Percentiles rank a stretch among this genome's conserved stretches.
Conservation (phyloP, 1,140 invertebrate species). For the Bombus sibiricus region DNA sequence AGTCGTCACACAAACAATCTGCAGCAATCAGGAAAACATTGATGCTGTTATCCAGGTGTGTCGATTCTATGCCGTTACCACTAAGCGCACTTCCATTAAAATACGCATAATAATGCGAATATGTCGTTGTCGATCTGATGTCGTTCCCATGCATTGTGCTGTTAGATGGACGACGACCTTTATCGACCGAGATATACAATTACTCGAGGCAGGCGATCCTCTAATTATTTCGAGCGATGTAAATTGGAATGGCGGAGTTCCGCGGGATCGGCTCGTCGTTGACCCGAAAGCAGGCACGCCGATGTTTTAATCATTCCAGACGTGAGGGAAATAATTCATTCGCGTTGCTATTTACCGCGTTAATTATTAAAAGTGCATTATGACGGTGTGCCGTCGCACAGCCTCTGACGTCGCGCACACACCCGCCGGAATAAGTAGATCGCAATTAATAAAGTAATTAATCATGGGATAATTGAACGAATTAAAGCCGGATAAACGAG, state of each 20-base stretch:
- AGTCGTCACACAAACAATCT: not conserved
- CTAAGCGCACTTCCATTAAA: not conserved
- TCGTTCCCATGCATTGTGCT: not conserved
- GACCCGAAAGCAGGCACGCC: not conserved
- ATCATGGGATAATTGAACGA: conserved; percentile 53
- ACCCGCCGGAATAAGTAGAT: conserved; percentile 41
- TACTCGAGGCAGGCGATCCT: not conserved
- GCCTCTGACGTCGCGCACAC: not conserved
- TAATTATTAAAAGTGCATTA: conserved; percentile 57
- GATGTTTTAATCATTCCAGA: conserved; percentile 40
- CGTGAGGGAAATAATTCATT: conserved; percentile 37
- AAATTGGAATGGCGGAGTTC: conserved; percentile 3
- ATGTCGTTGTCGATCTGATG: not conserved
- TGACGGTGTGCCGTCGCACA: not conserved
- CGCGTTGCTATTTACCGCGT: conserved; percentile 44
- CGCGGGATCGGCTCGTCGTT: conserved; percentile 3
- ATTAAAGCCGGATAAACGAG: conserved; percentile 50
- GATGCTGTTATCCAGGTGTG: too few species aligned
- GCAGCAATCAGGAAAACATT: not conserved
- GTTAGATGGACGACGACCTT: not conserved
- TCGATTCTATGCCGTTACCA: not conserved
- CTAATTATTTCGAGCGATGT: conserved; percentile 24
- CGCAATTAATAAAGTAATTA: conserved; percentile 55
- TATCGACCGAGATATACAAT: not conserved
- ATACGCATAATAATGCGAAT: not conserved